phyloP scores from a whole-genome alignment of 2,113 vertebrate species.

The Microcebus murinus region DNA sequence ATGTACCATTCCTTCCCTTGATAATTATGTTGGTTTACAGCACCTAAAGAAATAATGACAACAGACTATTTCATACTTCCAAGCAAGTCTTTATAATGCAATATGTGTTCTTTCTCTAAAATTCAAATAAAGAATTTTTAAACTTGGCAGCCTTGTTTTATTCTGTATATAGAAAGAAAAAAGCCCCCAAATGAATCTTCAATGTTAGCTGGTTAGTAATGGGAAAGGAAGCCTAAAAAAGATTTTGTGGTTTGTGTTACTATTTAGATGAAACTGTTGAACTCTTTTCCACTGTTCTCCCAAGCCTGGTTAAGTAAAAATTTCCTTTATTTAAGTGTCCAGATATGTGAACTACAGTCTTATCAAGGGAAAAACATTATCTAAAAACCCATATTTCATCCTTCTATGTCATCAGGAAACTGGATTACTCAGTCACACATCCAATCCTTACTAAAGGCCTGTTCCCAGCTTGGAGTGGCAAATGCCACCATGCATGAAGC shows the following conservation, averaged over 20 bases:
- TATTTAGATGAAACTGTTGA: neutral
- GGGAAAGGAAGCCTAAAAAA: neutral
- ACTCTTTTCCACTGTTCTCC: neutral
- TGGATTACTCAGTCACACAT: neutral
- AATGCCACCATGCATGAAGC: neutral
- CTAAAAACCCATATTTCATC: neutral
- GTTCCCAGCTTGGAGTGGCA: neutral
- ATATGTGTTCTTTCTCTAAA: constrained; percentile 55
- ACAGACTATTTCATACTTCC: neutral
- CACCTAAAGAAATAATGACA: neutral
- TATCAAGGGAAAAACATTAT: neutral
- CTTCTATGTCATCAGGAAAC: neutral
- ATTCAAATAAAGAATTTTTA: constrained; percentile 74
- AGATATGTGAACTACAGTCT: neutral
- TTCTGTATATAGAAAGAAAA: neutral
- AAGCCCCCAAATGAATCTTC: neutral
- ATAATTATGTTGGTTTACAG: neutral
- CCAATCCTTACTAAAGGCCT: neutral
- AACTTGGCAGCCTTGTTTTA: constrained; percentile 26
- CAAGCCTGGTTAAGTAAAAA: neutral
- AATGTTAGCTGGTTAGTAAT: neutral
- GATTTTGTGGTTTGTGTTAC: neutral
- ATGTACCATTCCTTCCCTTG: neutral
- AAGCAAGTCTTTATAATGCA: constrained; percentile 25
- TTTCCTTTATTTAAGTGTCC: constrained; percentile 6